Conservation (phyloP, 2,888 invertebrate genomes). For the Synergus umbraculus region DNA sequence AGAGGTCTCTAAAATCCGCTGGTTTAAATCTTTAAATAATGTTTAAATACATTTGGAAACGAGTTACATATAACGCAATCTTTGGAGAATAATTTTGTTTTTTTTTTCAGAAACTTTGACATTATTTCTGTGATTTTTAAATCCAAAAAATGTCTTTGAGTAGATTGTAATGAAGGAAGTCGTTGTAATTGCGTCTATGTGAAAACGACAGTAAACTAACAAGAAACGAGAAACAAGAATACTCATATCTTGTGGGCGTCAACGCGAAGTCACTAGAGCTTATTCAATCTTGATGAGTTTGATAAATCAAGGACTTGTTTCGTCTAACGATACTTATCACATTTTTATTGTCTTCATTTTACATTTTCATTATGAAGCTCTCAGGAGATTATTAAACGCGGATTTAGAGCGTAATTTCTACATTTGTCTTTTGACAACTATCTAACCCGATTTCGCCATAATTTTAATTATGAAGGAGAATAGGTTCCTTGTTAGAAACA, state of each 20-base stretch:
- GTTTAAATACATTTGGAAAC: too few species aligned
- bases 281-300: slow-evolving; percentile 43
- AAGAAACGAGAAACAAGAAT: slow-evolving; percentile 4
- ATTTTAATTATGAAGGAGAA: background rate
- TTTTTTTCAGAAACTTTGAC: too few species aligned
- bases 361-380: background rate
- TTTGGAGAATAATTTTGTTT: too few species aligned
- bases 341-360: slow-evolving; percentile 15
- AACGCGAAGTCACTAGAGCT: slow-evolving; percentile 7
- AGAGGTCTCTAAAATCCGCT: too few species aligned
- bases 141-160: too few species aligned
- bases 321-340: background rate
- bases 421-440: slow-evolving; percentile 13
- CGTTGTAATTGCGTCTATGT: background rate
- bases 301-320: slow-evolving; percentile 51
- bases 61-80: too few species aligned
- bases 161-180: background rate
- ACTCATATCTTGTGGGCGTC: background rate
- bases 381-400: slow-evolving; percentile 47
- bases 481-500: background rate
- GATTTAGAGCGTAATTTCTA: slow-evolving; percentile 49
- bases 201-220: slow-evolving; percentile 16
- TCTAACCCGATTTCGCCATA: background rate
- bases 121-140: too few species aligned
- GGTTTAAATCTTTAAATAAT: too few species aligned